phyloP scores from a whole-genome alignment of 1,140 invertebrate genomes.

The Augochlora pura region DNA sequence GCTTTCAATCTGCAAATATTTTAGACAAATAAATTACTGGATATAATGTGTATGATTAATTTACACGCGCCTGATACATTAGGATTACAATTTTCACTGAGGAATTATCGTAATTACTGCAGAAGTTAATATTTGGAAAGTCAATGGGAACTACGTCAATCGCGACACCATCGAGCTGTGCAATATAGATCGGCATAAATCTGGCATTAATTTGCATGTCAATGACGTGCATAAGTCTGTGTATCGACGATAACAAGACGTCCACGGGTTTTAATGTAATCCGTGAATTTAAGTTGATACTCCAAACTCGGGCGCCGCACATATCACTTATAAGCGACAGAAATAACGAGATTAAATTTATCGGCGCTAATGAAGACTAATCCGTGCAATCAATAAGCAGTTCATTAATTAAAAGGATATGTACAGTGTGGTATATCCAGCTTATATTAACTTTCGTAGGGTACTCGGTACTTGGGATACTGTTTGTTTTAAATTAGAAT shows the following conservation, averaged over 20 bases:
- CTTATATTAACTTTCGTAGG: not conserved
- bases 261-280: constrained; percentile 1
- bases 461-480: not conserved
- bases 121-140: not conserved
- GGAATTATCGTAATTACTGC: not conserved
- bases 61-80: too few species aligned
- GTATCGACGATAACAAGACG: not conserved
- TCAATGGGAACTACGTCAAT: not conserved
- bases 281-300: not conserved
- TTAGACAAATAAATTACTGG: too few species aligned
- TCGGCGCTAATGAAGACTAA: constrained; percentile 18
- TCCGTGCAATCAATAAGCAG: not conserved
- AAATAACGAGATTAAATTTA: constrained; percentile 23
- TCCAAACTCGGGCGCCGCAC: not conserved
- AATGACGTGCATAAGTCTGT: constrained; percentile 5
- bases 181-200: not conserved
- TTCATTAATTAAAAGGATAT: constrained; percentile 11
- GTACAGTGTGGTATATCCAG: not conserved
- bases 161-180: not conserved
- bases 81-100: too few species aligned
- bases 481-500: not conserved
- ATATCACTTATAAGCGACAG: constrained; percentile 21
- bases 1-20: too few species aligned
- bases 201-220: constrained; percentile 12
- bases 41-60: too few species aligned